Percentiles rank a stretch among this genome's conserved stretches.
phyloP scores from a whole-genome alignment of 1,140 invertebrate species.

The Archivesica marissinica region DNA sequence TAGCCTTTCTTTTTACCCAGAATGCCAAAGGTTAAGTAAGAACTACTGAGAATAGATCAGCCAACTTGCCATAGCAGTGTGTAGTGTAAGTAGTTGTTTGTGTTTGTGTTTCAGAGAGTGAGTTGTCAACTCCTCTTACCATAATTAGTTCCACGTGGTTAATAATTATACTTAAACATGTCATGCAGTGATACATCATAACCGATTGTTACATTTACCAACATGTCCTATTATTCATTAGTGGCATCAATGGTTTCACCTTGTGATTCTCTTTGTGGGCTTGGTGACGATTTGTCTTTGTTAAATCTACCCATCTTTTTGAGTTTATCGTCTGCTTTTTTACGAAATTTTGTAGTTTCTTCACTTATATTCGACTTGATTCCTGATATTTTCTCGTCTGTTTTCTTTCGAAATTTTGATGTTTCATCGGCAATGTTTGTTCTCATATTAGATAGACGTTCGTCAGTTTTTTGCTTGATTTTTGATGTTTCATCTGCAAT shows the following conservation, averaged over 20 bases:
- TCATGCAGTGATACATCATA: no score
- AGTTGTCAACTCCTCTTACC: no score
- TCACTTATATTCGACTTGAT: constrained; percentile 42
- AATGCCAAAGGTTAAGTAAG: no score
- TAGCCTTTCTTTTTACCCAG: no score
- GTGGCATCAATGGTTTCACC: constrained; percentile 16
- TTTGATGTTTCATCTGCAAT: constrained; percentile 38
- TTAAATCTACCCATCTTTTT: background rate
- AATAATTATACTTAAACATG: no score
- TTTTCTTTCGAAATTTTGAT: constrained; percentile 34
- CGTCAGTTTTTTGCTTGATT: constrained; percentile 46
- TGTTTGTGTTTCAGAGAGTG: no score
- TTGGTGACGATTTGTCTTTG: background rate
- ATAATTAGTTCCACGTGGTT: no score
- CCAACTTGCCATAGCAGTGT: no score
- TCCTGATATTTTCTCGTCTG: constrained; percentile 83
- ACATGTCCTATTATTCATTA: background rate
- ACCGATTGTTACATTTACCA: no score
- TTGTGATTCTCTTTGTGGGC: background rate
- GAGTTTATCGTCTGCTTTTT: constrained; percentile 52
- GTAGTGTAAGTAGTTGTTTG: no score
- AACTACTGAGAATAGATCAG: no score
- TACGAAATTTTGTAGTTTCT: constrained; percentile 47
- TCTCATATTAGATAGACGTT: constrained; percentile 4
- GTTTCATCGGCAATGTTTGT: constrained; percentile 46